Conservation (phyloP, 2,888 invertebrate genomes). For the Cecidostiba fungosa region DNA sequence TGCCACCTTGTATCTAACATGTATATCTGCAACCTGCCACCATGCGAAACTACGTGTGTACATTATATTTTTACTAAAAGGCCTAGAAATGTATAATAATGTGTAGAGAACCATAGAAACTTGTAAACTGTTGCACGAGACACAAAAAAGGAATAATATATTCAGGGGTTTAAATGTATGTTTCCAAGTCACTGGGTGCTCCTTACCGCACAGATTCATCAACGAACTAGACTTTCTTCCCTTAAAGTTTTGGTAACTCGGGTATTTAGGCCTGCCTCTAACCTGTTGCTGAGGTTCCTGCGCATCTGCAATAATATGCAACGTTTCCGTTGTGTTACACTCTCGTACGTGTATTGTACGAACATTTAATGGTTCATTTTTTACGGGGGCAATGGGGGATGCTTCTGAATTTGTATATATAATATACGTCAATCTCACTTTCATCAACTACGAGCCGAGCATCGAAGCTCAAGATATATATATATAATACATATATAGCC, state of each 20-base stretch:
- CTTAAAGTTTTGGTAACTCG: conserved; percentile 94
- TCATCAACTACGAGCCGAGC: conserved; percentile 75
- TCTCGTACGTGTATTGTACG: conserved; percentile 63
- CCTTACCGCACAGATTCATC: conserved; percentile 98
- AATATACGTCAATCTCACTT: conserved; percentile 68
- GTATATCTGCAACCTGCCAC: conserved; percentile 72
- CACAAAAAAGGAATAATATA: conserved; percentile 55
- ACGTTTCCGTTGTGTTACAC: conserved; percentile 83
- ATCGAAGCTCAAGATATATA: conserved; percentile 70
- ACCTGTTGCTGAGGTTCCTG: conserved; percentile 89
- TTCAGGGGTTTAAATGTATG: conserved; percentile 56
- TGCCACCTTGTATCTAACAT: conserved; percentile 72
- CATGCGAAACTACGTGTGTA: conserved; percentile 76
- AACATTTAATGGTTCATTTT: conserved; percentile 60
- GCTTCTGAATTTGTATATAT: conserved; percentile 66
- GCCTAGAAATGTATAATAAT: conserved; percentile 60
- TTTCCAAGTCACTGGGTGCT: conserved; percentile 78
- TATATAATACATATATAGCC: conserved; percentile 58
- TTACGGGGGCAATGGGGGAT: conserved; percentile 65
- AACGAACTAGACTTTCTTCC: conserved; percentile 96
- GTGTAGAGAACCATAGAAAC: conserved; percentile 59
- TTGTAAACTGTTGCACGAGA: conserved; percentile 48
- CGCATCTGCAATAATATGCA: conserved; percentile 91
- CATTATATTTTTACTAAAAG: conserved; percentile 49
- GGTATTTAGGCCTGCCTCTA: conserved; percentile 92